phyloP scores from a whole-genome alignment of 2,113 vertebrate genomes.

The Solenodon paradoxus region DNA sequence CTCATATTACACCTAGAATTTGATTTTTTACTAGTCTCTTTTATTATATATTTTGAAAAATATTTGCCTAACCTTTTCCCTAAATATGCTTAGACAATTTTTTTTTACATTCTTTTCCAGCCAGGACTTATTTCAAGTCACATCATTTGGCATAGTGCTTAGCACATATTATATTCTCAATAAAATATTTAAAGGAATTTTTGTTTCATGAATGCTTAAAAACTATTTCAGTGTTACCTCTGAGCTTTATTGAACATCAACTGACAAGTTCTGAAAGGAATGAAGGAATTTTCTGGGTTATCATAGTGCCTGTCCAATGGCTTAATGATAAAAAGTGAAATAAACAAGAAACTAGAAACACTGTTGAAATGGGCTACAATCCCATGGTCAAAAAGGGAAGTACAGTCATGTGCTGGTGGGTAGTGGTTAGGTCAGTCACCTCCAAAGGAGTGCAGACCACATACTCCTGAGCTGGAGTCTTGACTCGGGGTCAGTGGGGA shows the following conservation, averaged over 20 bases:
- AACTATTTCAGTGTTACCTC: background rate
- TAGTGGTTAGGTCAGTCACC: too few relatives aligned
- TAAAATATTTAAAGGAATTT: background rate
- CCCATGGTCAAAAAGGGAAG: background rate
- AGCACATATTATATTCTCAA: background rate
- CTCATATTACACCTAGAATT: background rate
- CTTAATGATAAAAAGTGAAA: background rate
- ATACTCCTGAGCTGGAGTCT: too few relatives aligned
- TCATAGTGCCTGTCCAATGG: background rate
- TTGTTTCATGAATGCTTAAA: conserved; percentile 11
- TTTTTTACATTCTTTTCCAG: conserved; percentile 37
- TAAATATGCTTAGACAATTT: background rate
- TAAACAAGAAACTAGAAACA: background rate
- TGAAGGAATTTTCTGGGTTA: background rate
- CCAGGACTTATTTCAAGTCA: conserved; percentile 6
- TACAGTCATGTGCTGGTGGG: too few relatives aligned
- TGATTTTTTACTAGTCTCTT: background rate
- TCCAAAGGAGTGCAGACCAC: too few relatives aligned
- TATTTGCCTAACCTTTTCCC: background rate
- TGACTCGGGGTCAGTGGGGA: too few relatives aligned
- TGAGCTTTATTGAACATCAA: background rate
- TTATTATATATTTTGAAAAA: background rate
- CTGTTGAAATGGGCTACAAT: background rate
- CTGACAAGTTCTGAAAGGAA: background rate
- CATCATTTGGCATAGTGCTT: background rate